Conservation (phyloP, 2,113 vertebrate species). For the Tachycineta bicolor region DNA sequence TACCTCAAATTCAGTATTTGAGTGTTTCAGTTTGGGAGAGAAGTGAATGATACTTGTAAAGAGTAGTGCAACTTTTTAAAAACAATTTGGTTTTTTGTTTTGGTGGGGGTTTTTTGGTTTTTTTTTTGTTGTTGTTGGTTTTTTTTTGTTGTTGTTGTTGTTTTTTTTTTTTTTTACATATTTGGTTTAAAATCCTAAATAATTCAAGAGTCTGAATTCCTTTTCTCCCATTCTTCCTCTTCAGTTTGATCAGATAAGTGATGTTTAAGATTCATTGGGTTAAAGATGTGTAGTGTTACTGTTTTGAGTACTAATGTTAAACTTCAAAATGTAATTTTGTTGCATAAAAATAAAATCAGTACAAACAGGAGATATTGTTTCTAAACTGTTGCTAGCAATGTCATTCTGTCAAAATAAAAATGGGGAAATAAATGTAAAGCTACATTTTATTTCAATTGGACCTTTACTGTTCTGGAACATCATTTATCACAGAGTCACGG, state of each 20-base stretch:
- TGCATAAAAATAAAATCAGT: background rate
- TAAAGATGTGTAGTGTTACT: background rate
- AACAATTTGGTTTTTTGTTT: too few species aligned
- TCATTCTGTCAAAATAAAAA: background rate
- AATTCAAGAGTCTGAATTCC: background rate
- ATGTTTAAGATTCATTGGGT: background rate
- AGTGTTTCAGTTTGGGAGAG: background rate
- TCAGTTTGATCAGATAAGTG: background rate
- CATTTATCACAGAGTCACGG: background rate
- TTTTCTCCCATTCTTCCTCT: background rate
- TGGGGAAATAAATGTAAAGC: background rate
- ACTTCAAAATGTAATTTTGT: background rate
- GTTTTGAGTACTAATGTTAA: background rate
- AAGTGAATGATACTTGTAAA: background rate
- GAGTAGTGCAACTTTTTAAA: background rate
- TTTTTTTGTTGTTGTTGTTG: too few species aligned
- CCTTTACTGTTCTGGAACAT: background rate
- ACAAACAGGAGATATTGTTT: background rate
- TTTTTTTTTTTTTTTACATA: rapidly evolving
- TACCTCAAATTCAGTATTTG: background rate
- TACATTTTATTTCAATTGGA: background rate
- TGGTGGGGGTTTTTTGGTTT: background rate
- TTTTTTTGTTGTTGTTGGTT: background rate
- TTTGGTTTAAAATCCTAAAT: background rate
- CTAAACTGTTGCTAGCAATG: background rate